Percentiles rank a stretch among this genome's conserved stretches.
phyloP scores from a whole-genome alignment of 2,113 vertebrate species.

The Actenoides lindsayi region DNA sequence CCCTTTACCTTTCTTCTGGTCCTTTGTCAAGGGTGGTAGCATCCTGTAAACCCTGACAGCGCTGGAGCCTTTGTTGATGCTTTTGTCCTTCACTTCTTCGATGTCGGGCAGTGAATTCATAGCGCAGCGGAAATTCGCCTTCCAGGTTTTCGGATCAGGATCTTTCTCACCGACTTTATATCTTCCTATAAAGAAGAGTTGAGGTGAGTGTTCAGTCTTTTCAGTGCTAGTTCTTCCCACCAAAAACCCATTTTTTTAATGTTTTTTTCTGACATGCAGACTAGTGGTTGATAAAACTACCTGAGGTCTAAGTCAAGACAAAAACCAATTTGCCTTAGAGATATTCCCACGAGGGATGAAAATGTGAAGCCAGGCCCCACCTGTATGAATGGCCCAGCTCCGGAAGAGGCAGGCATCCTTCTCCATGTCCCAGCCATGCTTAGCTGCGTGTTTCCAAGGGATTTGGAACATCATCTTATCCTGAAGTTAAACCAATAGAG shows the following conservation, averaged over 20 bases:
- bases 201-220: not conserved
- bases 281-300: not conserved
- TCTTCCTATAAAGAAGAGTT: slow-evolving; percentile 79
- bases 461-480: slow-evolving; percentile 91
- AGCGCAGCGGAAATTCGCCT: slow-evolving; percentile 97
- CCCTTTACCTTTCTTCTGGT: slow-evolving; percentile 77
- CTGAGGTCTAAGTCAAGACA: not conserved
- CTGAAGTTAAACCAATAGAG: slow-evolving; percentile 68
- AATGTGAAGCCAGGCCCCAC: slow-evolving; percentile 63
- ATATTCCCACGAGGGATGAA: accelerated
- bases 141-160: slow-evolving; percentile 97
- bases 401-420: slow-evolving; percentile 94
- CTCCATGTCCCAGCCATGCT: slow-evolving; percentile 94
- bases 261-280: not conserved
- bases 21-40: slow-evolving; percentile 81
- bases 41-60: slow-evolving; percentile 93
- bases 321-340: not conserved
- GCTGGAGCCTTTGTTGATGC: slow-evolving; percentile 90
- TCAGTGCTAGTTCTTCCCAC: not conserved
- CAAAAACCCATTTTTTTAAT: not conserved
- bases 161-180: slow-evolving; percentile 79
- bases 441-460: slow-evolving; percentile 96
- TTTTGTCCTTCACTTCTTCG: slow-evolving; percentile 91
- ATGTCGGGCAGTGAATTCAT: slow-evolving; percentile 98
- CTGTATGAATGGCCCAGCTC: slow-evolving; percentile 96